Conservation (phyloP, 1,140 invertebrate species). For the Panonychus citri region DNA sequence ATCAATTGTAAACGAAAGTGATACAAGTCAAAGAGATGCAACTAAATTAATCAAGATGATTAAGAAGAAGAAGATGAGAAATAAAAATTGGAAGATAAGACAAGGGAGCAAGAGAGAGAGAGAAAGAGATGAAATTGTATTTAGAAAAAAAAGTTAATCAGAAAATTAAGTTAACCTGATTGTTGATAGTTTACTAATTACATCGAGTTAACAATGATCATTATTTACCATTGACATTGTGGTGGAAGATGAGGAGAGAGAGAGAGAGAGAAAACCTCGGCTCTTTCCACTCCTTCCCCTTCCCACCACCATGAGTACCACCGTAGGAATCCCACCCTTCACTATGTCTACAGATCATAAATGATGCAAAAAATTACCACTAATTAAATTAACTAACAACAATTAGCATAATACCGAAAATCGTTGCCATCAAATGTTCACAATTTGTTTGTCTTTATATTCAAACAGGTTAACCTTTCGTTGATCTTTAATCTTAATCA, state of each 20-base stretch:
- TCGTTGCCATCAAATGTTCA: no score
- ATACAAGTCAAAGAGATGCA: no score
- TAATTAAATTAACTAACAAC: no score
- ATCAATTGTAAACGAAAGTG: no score
- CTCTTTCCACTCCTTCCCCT: not conserved
- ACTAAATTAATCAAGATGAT: no score
- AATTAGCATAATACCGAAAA: no score
- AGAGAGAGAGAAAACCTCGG: not conserved
- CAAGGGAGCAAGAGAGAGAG: not conserved
- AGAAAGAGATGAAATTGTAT: not conserved
- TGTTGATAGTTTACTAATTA: not conserved
- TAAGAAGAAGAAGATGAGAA: not conserved
- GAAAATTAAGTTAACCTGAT: no score
- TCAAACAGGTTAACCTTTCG: no score
- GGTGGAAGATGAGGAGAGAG: not conserved
- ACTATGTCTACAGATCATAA: not conserved
- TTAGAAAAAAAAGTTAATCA: no score
- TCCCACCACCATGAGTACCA: no score
- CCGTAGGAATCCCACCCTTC: not conserved
- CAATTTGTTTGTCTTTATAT: no score
- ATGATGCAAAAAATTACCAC: not conserved
- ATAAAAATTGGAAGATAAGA: not conserved
- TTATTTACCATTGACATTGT: not conserved
- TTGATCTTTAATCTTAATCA: no score
- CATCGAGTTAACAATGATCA: not conserved